These are phyloP conservation scores for Myotis yumanensis DNA, from an alignment of 2,113 vertebrate genomes.

Conservation along the genomic window DNA sequence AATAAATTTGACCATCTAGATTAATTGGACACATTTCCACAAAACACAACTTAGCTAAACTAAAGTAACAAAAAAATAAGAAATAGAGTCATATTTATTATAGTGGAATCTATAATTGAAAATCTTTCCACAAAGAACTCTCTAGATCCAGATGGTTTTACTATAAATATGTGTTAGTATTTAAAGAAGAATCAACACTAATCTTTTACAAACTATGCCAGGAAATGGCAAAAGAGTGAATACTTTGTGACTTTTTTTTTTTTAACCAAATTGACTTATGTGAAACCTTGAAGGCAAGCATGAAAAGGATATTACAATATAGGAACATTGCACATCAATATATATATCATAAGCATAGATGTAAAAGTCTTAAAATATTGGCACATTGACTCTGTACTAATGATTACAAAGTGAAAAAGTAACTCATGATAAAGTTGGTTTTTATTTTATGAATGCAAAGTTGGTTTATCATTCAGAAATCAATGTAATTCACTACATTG, in stretches of 20 bases:
- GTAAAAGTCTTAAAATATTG: background rate
- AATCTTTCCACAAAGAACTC: background rate
- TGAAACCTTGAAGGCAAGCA: background rate
- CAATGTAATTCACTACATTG: background rate
- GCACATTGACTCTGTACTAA: background rate
- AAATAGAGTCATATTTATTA: background rate
- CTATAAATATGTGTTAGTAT: background rate
- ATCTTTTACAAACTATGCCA: background rate
- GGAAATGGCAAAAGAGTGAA: background rate
- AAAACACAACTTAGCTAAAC: background rate
- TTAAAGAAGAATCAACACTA: background rate
- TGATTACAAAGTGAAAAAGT: background rate
- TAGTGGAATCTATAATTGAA: background rate
- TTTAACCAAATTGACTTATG: background rate
- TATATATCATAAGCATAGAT: background rate
- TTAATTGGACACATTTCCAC: background rate
- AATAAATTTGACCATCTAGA: background rate
- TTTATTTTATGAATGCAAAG: background rate
- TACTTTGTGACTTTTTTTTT: background rate
- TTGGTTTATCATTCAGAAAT: background rate
- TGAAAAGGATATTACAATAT: background rate
- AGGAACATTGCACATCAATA: background rate
- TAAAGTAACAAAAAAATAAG: background rate
- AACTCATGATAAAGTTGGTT: background rate
- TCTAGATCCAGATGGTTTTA: background rate